A percentile compares a stretch with the other conserved stretches of the same genome.
Evolutionary conservation across 2,888 invertebrate species (phyloP).

Genomic region (Agrotis exclamationis): DNA sequence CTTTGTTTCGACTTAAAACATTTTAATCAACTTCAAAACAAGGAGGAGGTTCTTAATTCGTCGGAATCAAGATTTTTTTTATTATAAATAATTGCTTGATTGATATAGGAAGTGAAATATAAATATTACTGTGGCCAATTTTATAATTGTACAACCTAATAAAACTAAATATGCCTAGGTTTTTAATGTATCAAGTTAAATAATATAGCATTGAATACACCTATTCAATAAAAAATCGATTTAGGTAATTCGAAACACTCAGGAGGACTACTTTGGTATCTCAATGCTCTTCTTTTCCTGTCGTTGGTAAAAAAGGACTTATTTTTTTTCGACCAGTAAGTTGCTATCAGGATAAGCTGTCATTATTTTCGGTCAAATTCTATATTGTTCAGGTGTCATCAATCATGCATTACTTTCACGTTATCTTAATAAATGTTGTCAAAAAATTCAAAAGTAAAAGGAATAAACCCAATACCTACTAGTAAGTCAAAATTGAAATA

Average conservation of each 20-base stretch:
- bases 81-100: slow-evolving; percentile 9
- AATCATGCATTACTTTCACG: not conserved
- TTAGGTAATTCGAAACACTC: not conserved
- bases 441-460: slow-evolving; percentile 1
- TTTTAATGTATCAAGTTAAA: not conserved
- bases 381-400: not conserved
- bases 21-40: too few species aligned
- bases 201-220: not conserved
- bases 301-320: too few species aligned
- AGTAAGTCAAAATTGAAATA: not conserved
- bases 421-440: not conserved
- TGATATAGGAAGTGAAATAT: slow-evolving; percentile 40
- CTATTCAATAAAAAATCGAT: not conserved
- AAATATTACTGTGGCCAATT: slow-evolving; percentile 35
- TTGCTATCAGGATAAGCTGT: not conserved
- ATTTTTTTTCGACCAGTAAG: not conserved
- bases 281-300: too few species aligned
- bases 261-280: not conserved
- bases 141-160: slow-evolving; percentile 2
- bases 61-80: too few species aligned
- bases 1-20: slow-evolving; percentile 16
- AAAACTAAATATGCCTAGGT: too few species aligned
- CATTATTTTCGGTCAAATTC: not conserved
- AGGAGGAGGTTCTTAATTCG: too few species aligned
- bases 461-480: not conserved